Percentiles rank a stretch among this genome's conserved stretches.
phyloP scores from a whole-genome alignment of 2,888 invertebrate genomes.

The Scrobipalpa costella region DNA sequence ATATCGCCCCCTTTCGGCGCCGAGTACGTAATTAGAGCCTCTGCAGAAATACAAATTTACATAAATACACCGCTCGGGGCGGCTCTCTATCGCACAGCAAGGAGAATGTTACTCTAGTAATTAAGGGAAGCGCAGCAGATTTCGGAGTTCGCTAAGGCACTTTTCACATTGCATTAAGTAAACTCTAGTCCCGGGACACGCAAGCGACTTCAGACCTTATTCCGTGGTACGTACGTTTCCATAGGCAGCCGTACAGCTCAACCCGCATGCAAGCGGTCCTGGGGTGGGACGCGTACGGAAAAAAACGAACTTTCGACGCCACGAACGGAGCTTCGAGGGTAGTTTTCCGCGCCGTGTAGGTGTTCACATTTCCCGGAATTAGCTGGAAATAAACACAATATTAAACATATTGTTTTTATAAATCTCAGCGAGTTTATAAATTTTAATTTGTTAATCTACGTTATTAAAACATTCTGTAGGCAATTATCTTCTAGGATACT shows the following conservation, averaged over 20 bases:
- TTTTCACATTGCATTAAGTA: slow-evolving; percentile 24
- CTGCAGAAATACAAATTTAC: slow-evolving; percentile 69
- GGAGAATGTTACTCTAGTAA: slow-evolving; percentile 21
- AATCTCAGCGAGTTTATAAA: neutral
- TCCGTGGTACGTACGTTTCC: slow-evolving; percentile 74
- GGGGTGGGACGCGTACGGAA: slow-evolving; percentile 92
- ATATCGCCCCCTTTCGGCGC: slow-evolving; percentile 84
- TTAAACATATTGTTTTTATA: neutral
- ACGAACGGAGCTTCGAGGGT: slow-evolving; percentile 91
- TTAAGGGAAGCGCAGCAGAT: slow-evolving; percentile 27
- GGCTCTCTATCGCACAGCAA: slow-evolving; percentile 47
- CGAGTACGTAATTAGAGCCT: slow-evolving; percentile 84
- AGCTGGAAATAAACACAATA: slow-evolving; percentile 71
- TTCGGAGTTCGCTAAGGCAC: slow-evolving; percentile 20
- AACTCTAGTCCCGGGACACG: slow-evolving; percentile 53
- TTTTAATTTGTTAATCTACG: neutral
- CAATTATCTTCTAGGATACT: neutral
- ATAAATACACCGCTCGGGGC: slow-evolving; percentile 57
- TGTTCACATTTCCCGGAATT: slow-evolving; percentile 88
- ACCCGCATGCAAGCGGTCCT: slow-evolving; percentile 96
- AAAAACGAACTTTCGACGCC: slow-evolving; percentile 91
- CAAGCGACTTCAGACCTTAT: slow-evolving; percentile 44
- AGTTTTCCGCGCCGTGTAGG: slow-evolving; percentile 86
- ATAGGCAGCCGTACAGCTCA: slow-evolving; percentile 92
- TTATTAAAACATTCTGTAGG: neutral